phyloP scores from a whole-genome alignment of 2,888 invertebrate genomes.

The Drosophila merina region DNA sequence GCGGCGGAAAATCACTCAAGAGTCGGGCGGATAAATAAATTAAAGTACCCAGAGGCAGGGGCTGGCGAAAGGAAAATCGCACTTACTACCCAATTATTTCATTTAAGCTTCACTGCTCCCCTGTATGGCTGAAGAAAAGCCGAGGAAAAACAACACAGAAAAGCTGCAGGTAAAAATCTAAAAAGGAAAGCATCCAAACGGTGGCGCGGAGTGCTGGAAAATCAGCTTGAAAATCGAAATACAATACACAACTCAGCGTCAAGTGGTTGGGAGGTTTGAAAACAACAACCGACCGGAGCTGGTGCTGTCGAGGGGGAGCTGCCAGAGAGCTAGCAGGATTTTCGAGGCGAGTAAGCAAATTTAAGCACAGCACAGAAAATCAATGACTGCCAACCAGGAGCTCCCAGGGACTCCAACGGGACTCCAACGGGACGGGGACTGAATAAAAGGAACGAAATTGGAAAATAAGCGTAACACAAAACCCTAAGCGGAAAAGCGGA shows the following conservation, averaged over 20 bases:
- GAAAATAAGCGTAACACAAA: constrained; percentile 82
- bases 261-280: constrained; percentile 52
- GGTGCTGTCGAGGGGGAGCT: not conserved
- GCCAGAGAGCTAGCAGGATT: not conserved
- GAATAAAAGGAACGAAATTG: constrained; percentile 66
- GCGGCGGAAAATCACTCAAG: constrained; percentile 38
- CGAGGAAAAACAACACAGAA: constrained; percentile 36
- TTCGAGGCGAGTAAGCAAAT: constrained; percentile 70
- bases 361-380: constrained; percentile 69
- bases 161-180: constrained; percentile 12
- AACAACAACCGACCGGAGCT: not conserved
- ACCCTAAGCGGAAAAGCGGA: constrained; percentile 50
- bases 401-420: not conserved
- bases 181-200: constrained; percentile 10
- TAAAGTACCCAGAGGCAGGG: constrained; percentile 53
- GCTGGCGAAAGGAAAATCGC: constrained; percentile 46
- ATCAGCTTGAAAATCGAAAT: constrained; percentile 52
- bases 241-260: constrained; percentile 52
- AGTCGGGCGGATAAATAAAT: constrained; percentile 68
- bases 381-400: constrained; percentile 58
- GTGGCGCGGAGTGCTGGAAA: constrained; percentile 17
- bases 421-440: not conserved
- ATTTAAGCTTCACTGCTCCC: constrained; percentile 81
- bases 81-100: constrained; percentile 83
- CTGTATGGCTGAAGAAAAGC: constrained; percentile 31